Base-by-base conservation (phyloP, 2,797 vertebrate species). In the Anabas testudineus region DNA sequence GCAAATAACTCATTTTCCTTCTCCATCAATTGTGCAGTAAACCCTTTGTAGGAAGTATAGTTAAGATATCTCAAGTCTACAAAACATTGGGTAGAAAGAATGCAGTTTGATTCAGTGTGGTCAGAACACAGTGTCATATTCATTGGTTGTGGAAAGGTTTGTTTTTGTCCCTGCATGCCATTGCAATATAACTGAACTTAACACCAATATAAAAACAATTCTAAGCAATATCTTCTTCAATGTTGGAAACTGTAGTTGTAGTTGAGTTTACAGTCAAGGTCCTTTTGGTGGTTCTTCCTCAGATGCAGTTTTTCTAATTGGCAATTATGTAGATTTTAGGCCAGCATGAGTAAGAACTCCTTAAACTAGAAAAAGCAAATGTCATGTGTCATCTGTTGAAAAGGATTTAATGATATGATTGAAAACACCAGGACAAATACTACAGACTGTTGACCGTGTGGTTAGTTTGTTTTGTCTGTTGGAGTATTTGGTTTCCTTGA, bases 41-140 rank as follows among this genome's bases (percentile, higher is more conserved):
- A 42, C 34, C 30, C 36, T 52, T 49, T 36, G 12, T 43, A 43
- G 21, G 58, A 47, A 15, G 59, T 47, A 15, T 46, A 46, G 15
- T 62, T 15, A 45, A 66, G 36, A 68, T 1, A 13, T 18, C 36
- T 64, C 8, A 43, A 45, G 52, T 62, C 34, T 67, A 21, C 47
- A 22, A 14, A 39, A 21, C 16, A 30, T 75, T 66, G 71, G 60
- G n/a, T 10, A 1, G 21, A 22, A 67, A 59, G 52, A 55, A 76
- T 62, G 42, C 7, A 62, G 51, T 22, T 51, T 39, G 39, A 53
- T 64, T 74, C 28, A n/a, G 12, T 19, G 32, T 30, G 34, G 19
- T 57, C 28, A 62, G 51, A 28, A 49, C 1, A 10, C 7, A 16
- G 1, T 19, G 5, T 14, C 68, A 21, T n/a, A 53, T 49, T 75